A percentile compares a stretch with the other conserved stretches of the same genome.
Conservation (phyloP, 53 echinoderm and acorn worm genomes). For the Zoroaster sp. region DNA sequence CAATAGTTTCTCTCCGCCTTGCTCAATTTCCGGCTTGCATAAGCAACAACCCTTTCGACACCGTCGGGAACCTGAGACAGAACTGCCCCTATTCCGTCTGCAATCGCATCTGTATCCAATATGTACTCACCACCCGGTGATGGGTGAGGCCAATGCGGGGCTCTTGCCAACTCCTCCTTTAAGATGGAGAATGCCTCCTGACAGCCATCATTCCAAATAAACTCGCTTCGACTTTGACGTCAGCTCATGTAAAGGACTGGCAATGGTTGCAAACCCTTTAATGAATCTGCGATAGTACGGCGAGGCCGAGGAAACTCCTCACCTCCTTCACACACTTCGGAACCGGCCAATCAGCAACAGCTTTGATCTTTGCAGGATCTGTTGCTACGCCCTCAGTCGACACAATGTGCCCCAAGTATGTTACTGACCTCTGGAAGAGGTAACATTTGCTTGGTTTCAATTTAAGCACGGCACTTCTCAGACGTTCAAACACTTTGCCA, state of each 20-base stretch:
- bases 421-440: too few relatives aligned
- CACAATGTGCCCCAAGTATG: neutral
- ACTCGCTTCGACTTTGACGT: neutral
- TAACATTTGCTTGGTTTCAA: neutral
- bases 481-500: neutral
- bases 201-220: neutral
- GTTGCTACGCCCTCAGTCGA: neutral
- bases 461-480: neutral
- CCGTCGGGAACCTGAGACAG: neutral
- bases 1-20: too few relatives aligned
- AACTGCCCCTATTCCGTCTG: too few relatives aligned
- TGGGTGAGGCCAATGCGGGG: too few relatives aligned
- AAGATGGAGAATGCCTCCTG: neutral
- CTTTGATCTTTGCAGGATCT: neutral
- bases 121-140: too few relatives aligned
- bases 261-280: neutral
- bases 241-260: neutral
- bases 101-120: too few relatives aligned
- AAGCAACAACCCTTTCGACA: neutral
- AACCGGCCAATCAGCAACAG: neutral
- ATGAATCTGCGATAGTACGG: slow-evolving; percentile 3
- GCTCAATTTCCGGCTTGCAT: too few relatives aligned
- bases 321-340: neutral
- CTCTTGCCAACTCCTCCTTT: too few relatives aligned
- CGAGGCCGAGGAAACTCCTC: slow-evolving; percentile 12